These are phyloP conservation scores for Dorcus parallelipipedus DNA, from an alignment of 2,888 invertebrate genomes.

Conservation along the genomic window DNA sequence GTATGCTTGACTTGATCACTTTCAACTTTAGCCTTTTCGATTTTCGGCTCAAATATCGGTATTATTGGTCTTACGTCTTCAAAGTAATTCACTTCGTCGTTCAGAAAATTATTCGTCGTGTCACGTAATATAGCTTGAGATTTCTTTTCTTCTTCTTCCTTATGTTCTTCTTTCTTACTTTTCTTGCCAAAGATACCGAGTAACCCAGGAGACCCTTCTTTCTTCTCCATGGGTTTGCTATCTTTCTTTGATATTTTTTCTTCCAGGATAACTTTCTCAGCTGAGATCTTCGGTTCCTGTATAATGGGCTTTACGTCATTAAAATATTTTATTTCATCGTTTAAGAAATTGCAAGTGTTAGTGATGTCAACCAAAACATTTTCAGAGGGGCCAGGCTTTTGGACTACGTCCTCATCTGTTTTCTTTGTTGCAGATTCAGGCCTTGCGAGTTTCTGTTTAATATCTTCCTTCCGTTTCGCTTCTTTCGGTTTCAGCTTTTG, in stretches of 20 bases:
- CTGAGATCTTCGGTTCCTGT: neutral
- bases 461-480: neutral
- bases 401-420: neutral
- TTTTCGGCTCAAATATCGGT: neutral
- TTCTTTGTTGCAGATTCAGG: neutral
- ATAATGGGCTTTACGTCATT: constrained; percentile 1
- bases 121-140: constrained; percentile 24
- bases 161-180: constrained; percentile 15
- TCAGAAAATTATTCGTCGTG: constrained; percentile 22
- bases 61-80: constrained; percentile 2
- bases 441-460: neutral
- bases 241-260: neutral
- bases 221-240: constrained; percentile 8
- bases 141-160: neutral
- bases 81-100: neutral
- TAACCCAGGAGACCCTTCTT: constrained; percentile 22
- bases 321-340: neutral
- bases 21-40: constrained; percentile 7
- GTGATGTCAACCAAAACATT: neutral
- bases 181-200: constrained; percentile 26
- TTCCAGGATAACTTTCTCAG: constrained; percentile 6
- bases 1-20: neutral
- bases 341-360: neutral
- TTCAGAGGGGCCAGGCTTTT: too few relatives aligned
- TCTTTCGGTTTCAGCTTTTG: neutral